Percentiles rank a stretch among this genome's conserved stretches.
Conservation (phyloP, 2,113 vertebrate species). For the Crotalus horridus region DNA sequence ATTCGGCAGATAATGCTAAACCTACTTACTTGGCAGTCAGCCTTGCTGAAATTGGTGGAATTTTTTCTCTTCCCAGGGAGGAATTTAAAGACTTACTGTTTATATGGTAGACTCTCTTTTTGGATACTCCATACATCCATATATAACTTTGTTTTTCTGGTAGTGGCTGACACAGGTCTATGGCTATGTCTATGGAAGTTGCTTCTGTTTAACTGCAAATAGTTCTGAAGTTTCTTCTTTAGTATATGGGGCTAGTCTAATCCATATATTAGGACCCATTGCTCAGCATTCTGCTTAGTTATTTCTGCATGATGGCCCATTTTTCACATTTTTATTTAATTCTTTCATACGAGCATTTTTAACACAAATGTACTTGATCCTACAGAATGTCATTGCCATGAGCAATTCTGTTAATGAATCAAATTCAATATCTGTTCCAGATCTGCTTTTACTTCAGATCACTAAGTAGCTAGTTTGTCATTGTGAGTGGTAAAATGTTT, state of each 20-base stretch:
- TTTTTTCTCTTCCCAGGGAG: background rate
- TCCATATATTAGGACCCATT: background rate
- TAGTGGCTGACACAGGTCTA: constrained; percentile 2
- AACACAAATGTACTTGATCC: background rate
- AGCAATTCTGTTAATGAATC: constrained; percentile 36
- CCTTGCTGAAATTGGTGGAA: background rate
- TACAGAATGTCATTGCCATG: background rate
- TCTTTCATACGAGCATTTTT: constrained; percentile 1
- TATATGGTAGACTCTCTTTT: background rate
- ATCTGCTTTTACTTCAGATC: background rate
- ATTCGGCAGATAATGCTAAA: background rate
- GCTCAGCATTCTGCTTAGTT: background rate
- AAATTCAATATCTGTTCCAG: background rate
- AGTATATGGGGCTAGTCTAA: constrained; percentile 19
- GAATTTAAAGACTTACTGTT: background rate
- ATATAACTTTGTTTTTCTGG: constrained; percentile 2
- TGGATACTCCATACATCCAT: background rate
- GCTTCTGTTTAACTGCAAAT: background rate
- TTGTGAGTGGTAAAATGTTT: background rate
- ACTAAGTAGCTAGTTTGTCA: constrained; percentile 25
- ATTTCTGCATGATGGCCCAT: background rate
- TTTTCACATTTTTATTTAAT: background rate
- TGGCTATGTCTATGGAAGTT: background rate
- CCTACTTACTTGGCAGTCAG: background rate
- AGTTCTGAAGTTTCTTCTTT: background rate